Evolutionary conservation across 2,797 vertebrate species (phyloP).

Genomic region (Tarsius wallacei): DNA sequence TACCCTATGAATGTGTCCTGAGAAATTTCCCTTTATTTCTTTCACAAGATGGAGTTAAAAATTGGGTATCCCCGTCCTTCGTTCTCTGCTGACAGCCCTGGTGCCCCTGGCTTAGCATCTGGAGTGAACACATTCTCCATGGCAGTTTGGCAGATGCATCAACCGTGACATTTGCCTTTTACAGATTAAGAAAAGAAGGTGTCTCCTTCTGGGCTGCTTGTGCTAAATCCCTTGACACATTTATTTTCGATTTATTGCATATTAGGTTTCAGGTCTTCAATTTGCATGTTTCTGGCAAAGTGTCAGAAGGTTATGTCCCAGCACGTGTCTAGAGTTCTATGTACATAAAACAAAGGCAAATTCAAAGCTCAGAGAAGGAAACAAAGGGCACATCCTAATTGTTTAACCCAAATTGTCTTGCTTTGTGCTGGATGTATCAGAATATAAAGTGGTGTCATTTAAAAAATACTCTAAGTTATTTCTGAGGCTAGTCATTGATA

Average conservation of each 20-base stretch:
- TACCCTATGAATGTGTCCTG: neutral
- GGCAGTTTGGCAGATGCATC: neutral
- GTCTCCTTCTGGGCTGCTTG: neutral
- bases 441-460: neutral
- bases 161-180: slow-evolving; percentile 20
- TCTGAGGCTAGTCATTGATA: neutral
- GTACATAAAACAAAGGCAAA: neutral
- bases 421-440: neutral
- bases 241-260: slow-evolving; percentile 61
- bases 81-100: neutral
- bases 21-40: neutral
- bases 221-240: neutral
- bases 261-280: neutral
- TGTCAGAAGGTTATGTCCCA: neutral
- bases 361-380: neutral
- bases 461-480: slow-evolving; percentile 4
- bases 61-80: neutral
- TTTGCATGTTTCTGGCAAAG: slow-evolving; percentile 55
- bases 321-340: neutral
- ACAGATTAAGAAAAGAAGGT: slow-evolving; percentile 14
- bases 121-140: neutral
- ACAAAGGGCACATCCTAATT: neutral
- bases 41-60: neutral
- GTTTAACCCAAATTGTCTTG: neutral
- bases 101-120: neutral